These are phyloP conservation scores for Pampus argenteus DNA, from an alignment of 2,797 vertebrate genomes.

Conservation along the genomic window DNA sequence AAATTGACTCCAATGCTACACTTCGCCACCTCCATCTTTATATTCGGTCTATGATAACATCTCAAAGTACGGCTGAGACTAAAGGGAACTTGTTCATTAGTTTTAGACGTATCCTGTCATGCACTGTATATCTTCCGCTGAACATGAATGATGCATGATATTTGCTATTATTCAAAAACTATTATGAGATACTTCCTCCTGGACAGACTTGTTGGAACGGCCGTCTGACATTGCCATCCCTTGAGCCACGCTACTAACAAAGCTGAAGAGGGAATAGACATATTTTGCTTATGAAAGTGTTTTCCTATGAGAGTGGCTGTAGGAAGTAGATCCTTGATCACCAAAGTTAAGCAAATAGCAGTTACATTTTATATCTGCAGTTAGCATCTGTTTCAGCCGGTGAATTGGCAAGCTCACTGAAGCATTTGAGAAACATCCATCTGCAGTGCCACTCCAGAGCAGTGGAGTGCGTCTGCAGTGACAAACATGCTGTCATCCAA, in stretches of 20 bases:
- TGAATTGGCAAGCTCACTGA: slow-evolving; percentile 65
- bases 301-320: slow-evolving; percentile 8
- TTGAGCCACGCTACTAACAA: neutral
- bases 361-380: slow-evolving; percentile 61
- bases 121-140: neutral
- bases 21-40: neutral
- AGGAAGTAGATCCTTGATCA: slow-evolving; percentile 36
- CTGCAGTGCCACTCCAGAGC: slow-evolving; percentile 75
- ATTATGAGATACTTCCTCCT: too few relatives aligned
- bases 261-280: neutral
- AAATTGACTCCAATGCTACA: neutral
- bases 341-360: slow-evolving; percentile 62
- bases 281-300: neutral
- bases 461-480: slow-evolving; percentile 65
- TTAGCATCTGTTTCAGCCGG: slow-evolving; percentile 77
- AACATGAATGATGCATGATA: neutral
- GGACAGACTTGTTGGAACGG: too few relatives aligned
- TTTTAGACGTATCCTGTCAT: neutral
- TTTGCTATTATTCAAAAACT: too few relatives aligned
- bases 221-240: neutral
- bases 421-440: slow-evolving; percentile 77
- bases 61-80: neutral
- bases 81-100: too few relatives aligned
- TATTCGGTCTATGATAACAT: neutral
- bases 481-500: slow-evolving; percentile 77